phyloP scores from a whole-genome alignment of 2,888 invertebrate species.

The Hypselothyrea guttata region DNA sequence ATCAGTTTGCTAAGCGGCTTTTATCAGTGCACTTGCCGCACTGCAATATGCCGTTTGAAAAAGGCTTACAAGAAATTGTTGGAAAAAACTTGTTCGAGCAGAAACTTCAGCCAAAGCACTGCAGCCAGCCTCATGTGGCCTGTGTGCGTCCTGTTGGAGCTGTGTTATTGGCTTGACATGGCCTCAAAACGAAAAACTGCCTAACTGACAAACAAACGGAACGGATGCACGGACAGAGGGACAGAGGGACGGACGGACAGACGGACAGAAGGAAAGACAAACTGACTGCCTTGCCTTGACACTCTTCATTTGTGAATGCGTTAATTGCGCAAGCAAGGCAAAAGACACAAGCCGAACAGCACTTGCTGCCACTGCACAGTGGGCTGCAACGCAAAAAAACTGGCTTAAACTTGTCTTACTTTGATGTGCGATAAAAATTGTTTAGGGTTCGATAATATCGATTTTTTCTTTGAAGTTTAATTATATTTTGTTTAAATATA shows the following conservation, averaged over 20 bases:
- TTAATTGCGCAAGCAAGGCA: constrained; percentile 68
- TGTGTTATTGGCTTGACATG: constrained; percentile 43
- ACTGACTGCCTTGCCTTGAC: constrained; percentile 66
- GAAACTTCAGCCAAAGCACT: constrained; percentile 25
- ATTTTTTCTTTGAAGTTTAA: too few species aligned
- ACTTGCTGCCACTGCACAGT: constrained; percentile 23
- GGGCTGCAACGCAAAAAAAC: too few species aligned
- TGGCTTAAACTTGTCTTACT: too few species aligned
- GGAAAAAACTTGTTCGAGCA: constrained; percentile 27
- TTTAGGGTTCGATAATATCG: too few species aligned
- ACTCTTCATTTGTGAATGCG: constrained; percentile 77
- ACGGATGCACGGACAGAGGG: constrained; percentile 15
- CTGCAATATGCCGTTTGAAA: constrained; percentile 38
- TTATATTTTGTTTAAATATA: too few species aligned
- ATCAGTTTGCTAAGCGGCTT: constrained; percentile 34
- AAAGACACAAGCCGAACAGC: constrained; percentile 38
- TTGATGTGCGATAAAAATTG: too few species aligned
- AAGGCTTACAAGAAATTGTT: constrained; percentile 9
- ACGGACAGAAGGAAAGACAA: constrained; percentile 18
- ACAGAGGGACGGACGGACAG: constrained; percentile 16
- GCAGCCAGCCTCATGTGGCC: constrained; percentile 1
- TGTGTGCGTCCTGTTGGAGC: constrained; percentile 13
- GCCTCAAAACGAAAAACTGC: constrained; percentile 27
- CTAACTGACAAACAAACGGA: constrained; percentile 31
- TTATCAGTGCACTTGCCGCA: constrained; percentile 23